Evolutionary conservation across 2,113 vertebrate species (phyloP).

Genomic region (Corythoichthys haematopterus): DNA sequence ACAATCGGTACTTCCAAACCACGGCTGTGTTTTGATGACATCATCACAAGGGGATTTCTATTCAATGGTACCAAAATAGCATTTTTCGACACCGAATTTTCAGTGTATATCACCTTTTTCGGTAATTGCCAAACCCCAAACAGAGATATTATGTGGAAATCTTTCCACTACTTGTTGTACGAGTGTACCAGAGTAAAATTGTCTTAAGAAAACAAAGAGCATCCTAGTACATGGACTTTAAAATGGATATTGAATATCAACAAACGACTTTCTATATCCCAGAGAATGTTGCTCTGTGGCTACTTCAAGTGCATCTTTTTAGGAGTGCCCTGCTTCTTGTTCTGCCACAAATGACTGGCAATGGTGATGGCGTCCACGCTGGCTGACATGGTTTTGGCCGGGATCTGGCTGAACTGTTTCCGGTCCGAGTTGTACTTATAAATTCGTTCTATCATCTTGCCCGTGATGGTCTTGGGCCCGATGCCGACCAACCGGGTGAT

Average conservation of each 20-base stretch:
- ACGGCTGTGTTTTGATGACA: too few species aligned
- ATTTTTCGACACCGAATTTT: too few species aligned
- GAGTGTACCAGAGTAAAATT: neutral
- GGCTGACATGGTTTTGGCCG: slow-evolving; percentile 95
- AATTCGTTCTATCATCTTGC: slow-evolving; percentile 93
- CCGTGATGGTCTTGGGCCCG: slow-evolving; percentile 86
- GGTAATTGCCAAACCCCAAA: too few species aligned
- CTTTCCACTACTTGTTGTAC: neutral
- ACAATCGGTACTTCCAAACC: too few species aligned
- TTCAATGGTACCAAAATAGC: too few species aligned
- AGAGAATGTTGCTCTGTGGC: neutral
- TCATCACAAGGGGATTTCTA: too few species aligned
- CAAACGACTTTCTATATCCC: neutral
- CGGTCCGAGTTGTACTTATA: slow-evolving; percentile 98
- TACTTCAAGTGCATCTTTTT: slow-evolving; percentile 79
- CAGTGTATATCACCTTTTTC: too few species aligned
- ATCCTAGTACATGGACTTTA: neutral
- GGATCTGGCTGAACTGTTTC: slow-evolving; percentile 97
- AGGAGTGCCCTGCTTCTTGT: slow-evolving; percentile 88
- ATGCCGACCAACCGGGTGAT: slow-evolving; percentile 90
- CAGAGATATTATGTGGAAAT: too few species aligned
- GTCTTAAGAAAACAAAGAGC: neutral
- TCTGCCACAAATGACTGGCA: slow-evolving; percentile 93
- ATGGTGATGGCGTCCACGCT: slow-evolving; percentile 96
- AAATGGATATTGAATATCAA: neutral